Conservation (phyloP, 2,113 vertebrate genomes). For the Podarcis cretensis region DNA sequence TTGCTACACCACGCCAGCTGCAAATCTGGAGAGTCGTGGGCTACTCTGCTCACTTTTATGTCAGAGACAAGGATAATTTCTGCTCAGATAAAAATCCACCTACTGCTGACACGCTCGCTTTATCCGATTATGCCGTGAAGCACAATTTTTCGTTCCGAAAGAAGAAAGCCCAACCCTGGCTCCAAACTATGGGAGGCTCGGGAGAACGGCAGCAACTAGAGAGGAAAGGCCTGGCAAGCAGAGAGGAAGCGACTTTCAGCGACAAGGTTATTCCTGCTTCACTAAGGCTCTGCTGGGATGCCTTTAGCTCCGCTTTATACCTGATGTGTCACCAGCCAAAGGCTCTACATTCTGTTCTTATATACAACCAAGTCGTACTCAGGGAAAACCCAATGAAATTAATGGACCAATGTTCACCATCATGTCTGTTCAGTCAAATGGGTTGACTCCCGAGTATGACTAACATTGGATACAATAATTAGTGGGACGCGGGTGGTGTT, state of each 20-base stretch:
- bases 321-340: not conserved
- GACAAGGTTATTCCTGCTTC: not conserved
- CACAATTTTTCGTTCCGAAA: not conserved
- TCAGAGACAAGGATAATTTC: not conserved
- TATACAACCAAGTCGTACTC: no score
- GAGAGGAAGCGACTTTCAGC: not conserved
- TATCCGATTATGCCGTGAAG: not conserved
- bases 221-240: not conserved
- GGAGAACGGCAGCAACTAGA: not conserved
- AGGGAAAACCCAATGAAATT: no score
- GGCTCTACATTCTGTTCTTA: not conserved
- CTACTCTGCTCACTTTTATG: not conserved
- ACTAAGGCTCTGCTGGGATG: not conserved
- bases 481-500: no score
- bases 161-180: not conserved
- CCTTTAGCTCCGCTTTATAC: not conserved
- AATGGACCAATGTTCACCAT: no score
- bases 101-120: fast-evolving
- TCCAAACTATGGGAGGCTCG: not conserved
- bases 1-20: not conserved
- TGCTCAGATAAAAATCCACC: not conserved
- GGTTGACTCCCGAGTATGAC: no score
- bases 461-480: no score
- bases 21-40: fast-evolving
- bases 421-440: no score